Conservation (phyloP, 92 coral and sea anemone genomes). For the Bergia sp. region DNA sequence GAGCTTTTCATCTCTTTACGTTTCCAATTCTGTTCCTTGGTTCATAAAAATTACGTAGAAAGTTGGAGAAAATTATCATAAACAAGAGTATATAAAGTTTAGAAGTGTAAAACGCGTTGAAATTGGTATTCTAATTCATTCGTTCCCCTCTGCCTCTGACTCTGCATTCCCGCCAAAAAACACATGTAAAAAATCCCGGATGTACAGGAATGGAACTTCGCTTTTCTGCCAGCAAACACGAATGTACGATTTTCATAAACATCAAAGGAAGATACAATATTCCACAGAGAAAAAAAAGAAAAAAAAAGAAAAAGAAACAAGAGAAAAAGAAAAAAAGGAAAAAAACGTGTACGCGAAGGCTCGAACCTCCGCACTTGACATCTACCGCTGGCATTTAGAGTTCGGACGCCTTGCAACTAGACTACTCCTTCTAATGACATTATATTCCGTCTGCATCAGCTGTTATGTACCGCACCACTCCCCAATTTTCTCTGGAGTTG, state of each 20-base stretch:
- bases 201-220: slow-evolving; percentile 19
- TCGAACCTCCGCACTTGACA: slow-evolving; percentile 20
- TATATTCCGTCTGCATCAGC: slow-evolving; percentile 11
- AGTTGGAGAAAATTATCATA: background rate
- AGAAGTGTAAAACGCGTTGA: background rate
- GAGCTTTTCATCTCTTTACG: background rate
- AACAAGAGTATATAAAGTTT: background rate
- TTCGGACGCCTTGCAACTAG: background rate
- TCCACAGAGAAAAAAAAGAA: background rate
- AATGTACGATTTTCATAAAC: background rate
- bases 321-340: background rate
- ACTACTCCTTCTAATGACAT: background rate
- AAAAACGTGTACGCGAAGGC: slow-evolving; percentile 13
- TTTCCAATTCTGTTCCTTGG: background rate
- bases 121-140: slow-evolving; percentile 13
- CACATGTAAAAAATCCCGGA: slow-evolving; percentile 13
- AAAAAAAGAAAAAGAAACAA: background rate
- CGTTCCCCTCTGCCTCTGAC: slow-evolving; percentile 19
- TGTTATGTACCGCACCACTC: slow-evolving; percentile 19
- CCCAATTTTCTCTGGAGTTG: slow-evolving; percentile 1
- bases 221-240: slow-evolving; percentile 6
- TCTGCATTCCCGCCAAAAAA: slow-evolving; percentile 6
- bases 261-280: background rate
- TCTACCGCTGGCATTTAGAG: slow-evolving; percentile 16
- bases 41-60: background rate